Evolutionary conservation across 2,113 vertebrate species (phyloP), one percentile per base, ranked within the genome.

Genomic region (Agapornis roseicollis): DNA sequence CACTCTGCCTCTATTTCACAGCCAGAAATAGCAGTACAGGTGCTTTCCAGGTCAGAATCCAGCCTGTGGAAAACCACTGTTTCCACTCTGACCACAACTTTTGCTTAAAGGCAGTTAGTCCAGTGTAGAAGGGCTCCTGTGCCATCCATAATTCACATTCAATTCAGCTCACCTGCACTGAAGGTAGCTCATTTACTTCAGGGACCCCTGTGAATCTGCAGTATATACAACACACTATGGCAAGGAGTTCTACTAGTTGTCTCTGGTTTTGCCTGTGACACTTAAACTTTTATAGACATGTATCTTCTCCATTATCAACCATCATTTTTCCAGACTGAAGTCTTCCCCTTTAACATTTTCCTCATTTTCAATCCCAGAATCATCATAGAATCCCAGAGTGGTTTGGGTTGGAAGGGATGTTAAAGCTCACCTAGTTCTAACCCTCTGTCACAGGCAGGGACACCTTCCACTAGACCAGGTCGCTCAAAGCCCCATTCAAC

Each of bases 1-100:
- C 24, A n/a, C 20, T 71, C 73, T 96, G 78, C 22, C 53, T 80
- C 61, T 73, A 56, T 35, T 78, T 27, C 29, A 31, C 35, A 78
- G 41, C 18, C 82, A 88, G 46, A 82, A 77, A 79, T 52, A 91
- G 85, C 60, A 89, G 28, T 29, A 74, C 74, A 82, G 74, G 93
- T 91, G 60, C 49, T 83, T 92, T 90, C 50, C 78, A 79, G 79
- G 88, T 88, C 94, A 88, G 73, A 33, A 90, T 73, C 55, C 31
- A 91, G 85, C 80, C 86, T 89, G 72, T 66, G 25, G 79, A 86
- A 50, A 89, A 69, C 5, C 61, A 23, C 15, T 82, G 22, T 37
- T 69, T 70, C 52, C n/a, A 44, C 39, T 74, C 53, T 47, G 69
- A 46, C 37, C 10, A 3, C 7, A 11, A 47, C 64, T 76, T 85